phyloP scores from a whole-genome alignment of 23 tunicate genomes.

The Oikopleura albicans region DNA sequence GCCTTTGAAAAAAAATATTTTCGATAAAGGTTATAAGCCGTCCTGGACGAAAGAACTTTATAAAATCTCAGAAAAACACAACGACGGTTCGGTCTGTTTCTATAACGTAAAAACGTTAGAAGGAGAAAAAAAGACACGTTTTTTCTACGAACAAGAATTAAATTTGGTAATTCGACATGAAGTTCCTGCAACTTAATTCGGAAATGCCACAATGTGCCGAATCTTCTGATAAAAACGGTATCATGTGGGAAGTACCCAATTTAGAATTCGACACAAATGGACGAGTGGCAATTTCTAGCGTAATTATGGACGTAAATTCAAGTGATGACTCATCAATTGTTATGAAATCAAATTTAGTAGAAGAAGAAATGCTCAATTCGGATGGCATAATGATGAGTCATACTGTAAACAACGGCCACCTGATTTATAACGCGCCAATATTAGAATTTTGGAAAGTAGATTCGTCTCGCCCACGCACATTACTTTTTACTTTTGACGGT shows the following conservation, averaged over 20 bases:
- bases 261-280: neutral
- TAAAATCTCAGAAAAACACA: neutral
- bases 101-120: neutral
- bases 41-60: neutral
- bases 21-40: neutral
- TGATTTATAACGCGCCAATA: no score
- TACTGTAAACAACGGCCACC: no score
- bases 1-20: neutral
- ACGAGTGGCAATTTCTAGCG: neutral
- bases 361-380: neutral
- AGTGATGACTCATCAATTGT: no score
- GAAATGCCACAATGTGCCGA: no score
- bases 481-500: neutral
- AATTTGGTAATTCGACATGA: neutral
- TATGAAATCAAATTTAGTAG: neutral
- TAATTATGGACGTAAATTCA: no score
- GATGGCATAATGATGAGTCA: no score
- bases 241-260: neutral
- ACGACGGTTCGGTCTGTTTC: neutral
- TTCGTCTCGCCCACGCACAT: neutral
- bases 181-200: neutral
- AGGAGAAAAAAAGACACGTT: neutral
- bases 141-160: neutral
- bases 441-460: neutral
- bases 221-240: no score